Evolutionary conservation across 2,888 invertebrate genomes (phyloP), one percentile per base, ranked within the genome.

Genomic region (Nipponacmea schrenckii): DNA sequence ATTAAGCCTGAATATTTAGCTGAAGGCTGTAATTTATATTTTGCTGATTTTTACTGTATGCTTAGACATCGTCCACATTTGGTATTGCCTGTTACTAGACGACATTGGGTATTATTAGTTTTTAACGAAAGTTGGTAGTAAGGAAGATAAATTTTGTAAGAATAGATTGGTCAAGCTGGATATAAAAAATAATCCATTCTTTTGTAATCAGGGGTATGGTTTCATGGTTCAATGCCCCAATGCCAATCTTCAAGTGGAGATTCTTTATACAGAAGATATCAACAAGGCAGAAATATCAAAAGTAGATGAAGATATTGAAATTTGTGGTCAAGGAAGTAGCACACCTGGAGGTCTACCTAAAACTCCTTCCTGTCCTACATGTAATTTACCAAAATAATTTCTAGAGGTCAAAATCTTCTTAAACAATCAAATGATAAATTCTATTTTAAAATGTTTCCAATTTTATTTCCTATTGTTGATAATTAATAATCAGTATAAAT

Each of bases 11-110:
- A n/a, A 20, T n/a, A 45, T 14, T 45, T 66, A 45, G 45, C 46
- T 46, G 46, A 66, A 15, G 66, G 27, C 12, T 45, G 46, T 8
- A 46, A 66, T 12, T 20, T 66, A 27, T 66, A 66, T 45, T 66
- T 66, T 27, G 46, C 66, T 4, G 66, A 66, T 48, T 66, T 66
- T 45, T 66, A 17, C 66, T 66, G 66, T 46, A 45, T 66, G 45
- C n/a, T 17, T 39, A 2, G 12, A 12, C n/a, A n/a, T n/a, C n/a
- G n/a, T n/a, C n/a, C n/a, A n/a, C n/a, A n/a, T n/a, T n/a, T n/a
- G n/a, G n/a, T n/a, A n/a, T n/a, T n/a, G n/a, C n/a, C n/a, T n/a
- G n/a, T n/a, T n/a, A n/a, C n/a, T n/a, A 39, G 1, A 39, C 46
- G 26, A 20, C 66, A 66, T 39, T 66, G 48, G 27, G 26, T 66